Conservation (phyloP, 2,797 vertebrate species). For the Lutjanus campechanus region DNA sequence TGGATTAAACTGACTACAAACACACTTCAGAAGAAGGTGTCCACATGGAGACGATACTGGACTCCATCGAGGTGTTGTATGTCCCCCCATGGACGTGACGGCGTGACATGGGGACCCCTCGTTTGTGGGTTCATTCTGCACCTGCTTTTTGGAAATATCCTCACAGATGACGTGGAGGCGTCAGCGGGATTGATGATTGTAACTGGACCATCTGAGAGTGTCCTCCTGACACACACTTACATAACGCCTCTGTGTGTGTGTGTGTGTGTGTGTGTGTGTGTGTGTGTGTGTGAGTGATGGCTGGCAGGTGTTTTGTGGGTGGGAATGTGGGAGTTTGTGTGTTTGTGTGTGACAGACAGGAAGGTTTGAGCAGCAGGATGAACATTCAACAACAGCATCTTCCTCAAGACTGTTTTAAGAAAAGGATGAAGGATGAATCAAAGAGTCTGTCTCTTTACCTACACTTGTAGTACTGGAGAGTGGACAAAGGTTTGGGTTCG, state of each 20-base stretch:
- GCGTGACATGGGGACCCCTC: not conserved
- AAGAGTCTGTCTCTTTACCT: not conserved
- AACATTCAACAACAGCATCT: slow-evolving; percentile 26
- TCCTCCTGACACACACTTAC: slow-evolving; percentile 56
- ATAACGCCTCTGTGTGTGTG: slow-evolving; percentile 30
- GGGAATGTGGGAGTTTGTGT: slow-evolving; percentile 39
- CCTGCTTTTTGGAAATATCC: slow-evolving; percentile 37
- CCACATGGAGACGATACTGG: not conserved
- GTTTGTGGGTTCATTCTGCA: slow-evolving; percentile 6
- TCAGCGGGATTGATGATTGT: slow-evolving; percentile 43
- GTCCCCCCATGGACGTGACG: not conserved
- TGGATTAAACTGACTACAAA: not conserved
- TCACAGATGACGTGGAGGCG: slow-evolving; percentile 55
- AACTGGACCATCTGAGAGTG: slow-evolving; percentile 40
- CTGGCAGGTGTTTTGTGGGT: slow-evolving; percentile 52
- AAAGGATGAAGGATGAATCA: not conserved
- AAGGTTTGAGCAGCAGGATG: slow-evolving; percentile 29
- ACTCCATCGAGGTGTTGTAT: not conserved
- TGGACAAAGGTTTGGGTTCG: not conserved
- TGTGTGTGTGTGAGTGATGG: slow-evolving; percentile 12
- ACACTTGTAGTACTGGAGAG: not conserved
- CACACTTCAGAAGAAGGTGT: not conserved
- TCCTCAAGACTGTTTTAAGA: not conserved
- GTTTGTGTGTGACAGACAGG: slow-evolving; percentile 38
- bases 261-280: slow-evolving; percentile 24